Base-by-base conservation (phyloP, 1,140 invertebrate genomes). In the Trichonephila clavata region DNA sequence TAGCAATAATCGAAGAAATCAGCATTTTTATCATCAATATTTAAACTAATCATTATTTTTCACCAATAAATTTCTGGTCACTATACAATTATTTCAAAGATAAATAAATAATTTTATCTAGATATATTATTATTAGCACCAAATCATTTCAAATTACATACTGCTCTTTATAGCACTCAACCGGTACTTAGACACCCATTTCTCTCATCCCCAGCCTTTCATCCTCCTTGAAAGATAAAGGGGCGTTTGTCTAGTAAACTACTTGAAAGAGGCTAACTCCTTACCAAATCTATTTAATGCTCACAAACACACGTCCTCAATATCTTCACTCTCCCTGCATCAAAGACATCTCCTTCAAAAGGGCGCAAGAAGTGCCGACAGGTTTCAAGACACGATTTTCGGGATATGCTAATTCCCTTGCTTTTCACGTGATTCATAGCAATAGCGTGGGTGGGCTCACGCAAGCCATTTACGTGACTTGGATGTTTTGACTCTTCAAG, bases 381-480 rank as follows among this genome's bases (percentile, higher is more conserved):
- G 89, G 71, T 91, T 77, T 63, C 57, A 91, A 91, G 89, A 80
- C 89, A 91, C 50, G 77, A 57, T 63, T 91, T 91, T 32, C 24
- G 8, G 77, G 21, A 61, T 91, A 91, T 91, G 89, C 89, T 91
- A 91, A 91, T 91, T 91, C 60, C n/a, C 89, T 50, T 39, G 32
- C 89, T 59, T 43, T 83, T 83, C 77, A 63, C 89, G 71, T 83
- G 89, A 83, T 91, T 61, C 89, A 81, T 43, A 77, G 57, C 39
- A 91, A 83, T 91, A 43, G 68, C 68, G 43, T 91, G 77, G 89
- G 77, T 59, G 89, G 39, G 59, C 77, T 91, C 89, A 91, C 89
- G 89, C 89, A 24, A 83, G 32, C 32, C 43, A n/a, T 16, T 91
- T 83, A 91, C 89, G 89, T 91, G 89, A 91, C 89, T 91, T 81